Base-by-base conservation (phyloP, 2,888 invertebrate species). In the Clepsis dumicolana region DNA sequence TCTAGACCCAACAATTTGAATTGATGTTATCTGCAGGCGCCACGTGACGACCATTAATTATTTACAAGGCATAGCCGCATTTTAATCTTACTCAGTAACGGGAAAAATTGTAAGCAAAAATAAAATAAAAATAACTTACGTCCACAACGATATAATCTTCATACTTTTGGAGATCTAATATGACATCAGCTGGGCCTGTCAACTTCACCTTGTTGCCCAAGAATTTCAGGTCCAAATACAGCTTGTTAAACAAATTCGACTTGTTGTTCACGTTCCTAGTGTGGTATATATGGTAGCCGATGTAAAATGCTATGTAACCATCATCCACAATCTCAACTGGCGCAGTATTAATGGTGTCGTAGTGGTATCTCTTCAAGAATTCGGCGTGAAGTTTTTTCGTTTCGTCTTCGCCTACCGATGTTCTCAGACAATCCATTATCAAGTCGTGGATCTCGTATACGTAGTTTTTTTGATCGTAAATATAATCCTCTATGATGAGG, bases 361-460 rank as follows among this genome's bases (percentile, higher is more conserved):
- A 90, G 14, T 89, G 80, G 78, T 96, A 96, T 63, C 94, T 94
- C 16, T 93, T 88, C 4, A 97, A 85, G 32, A 96, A 91, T 25
- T 93, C 92, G 59, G 85, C 82, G 73, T 97, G 96, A 70, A 95
- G 83, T 64, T 88, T 89, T 70, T 87, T 87, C 63, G 92, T 81
- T 56, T 94, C 89, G 0, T 91, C 87, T 0, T 86, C 79, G 0
- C 80, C 87, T 0, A 90, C 79, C 61, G 87, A 89, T 4, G 89
- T 92, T 75, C 94, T 94, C 7, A 97, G 85, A 78, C 95, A 96
- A 64, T 94, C 94, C 81, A 96, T 90, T 12, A 96, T 93, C 0
- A 96, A 87, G 78, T 96, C 96, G 79, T 97, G 96, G 54, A 97
- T 94, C 71, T 96, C 96, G 78, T 96, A 97, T 27, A 96, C 91